These are phyloP conservation scores for Bostrychus sinensis DNA, from an alignment of 2,113 vertebrate genomes.

Conservation along the genomic window DNA sequence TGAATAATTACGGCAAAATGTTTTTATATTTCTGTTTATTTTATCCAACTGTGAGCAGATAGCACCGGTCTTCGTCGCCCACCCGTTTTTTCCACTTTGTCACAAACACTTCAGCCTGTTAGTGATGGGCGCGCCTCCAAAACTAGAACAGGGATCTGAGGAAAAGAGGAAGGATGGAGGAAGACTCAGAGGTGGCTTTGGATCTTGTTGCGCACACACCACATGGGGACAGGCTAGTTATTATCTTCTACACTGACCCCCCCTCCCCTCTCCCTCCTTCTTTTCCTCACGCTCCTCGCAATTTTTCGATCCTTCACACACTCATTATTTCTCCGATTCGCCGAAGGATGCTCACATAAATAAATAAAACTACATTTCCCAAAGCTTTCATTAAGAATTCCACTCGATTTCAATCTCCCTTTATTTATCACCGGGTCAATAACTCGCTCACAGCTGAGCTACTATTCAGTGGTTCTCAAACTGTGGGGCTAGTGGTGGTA, in stretches of 20 bases:
- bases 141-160: slow-evolving; percentile 27
- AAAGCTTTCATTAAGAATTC: slow-evolving; percentile 17
- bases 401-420: slow-evolving; percentile 33
- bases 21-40: slow-evolving; percentile 46
- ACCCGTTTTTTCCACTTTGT: slow-evolving; percentile 33
- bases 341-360: slow-evolving; percentile 13
- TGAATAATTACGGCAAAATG: background rate
- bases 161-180: slow-evolving; percentile 28
- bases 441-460: slow-evolving; percentile 19
- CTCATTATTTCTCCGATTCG: slow-evolving; percentile 12
- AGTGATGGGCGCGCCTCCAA: slow-evolving; percentile 48
- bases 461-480: background rate
- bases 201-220: slow-evolving; percentile 38
- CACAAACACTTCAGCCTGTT: slow-evolving; percentile 44
- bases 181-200: slow-evolving; percentile 26
- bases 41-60: slow-evolving; percentile 42
- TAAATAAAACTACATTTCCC: slow-evolving; percentile 19
- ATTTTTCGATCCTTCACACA: slow-evolving; percentile 21
- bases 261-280: background rate
- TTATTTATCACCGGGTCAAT: slow-evolving; percentile 32
- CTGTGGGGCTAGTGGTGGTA: background rate
- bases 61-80: slow-evolving; percentile 34
- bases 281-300: background rate
- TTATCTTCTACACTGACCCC: slow-evolving; percentile 23
- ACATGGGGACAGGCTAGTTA: slow-evolving; percentile 34